phyloP scores from a whole-genome alignment of 2,888 invertebrate genomes.

The Machimus atricapillus region DNA sequence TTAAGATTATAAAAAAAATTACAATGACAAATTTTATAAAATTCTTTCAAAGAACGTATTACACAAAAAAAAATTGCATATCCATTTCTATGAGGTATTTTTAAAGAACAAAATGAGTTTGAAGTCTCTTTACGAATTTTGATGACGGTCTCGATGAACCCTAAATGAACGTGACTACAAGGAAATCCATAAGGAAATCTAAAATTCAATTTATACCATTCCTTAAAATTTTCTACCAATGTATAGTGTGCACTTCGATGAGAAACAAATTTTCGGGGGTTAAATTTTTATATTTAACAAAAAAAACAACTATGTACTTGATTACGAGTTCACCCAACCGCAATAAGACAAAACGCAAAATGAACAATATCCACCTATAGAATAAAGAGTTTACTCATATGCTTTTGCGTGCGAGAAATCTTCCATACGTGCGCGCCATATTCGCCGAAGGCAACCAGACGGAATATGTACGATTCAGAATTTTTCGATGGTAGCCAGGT shows the following conservation, averaged over 20 bases:
- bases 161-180: too few species aligned
- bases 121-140: too few species aligned
- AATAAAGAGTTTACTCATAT: neutral
- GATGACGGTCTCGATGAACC: too few species aligned
- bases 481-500: slow-evolving; percentile 9
- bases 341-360: slow-evolving; percentile 1
- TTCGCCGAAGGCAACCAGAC: neutral
- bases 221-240: too few species aligned
- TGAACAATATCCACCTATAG: neutral
- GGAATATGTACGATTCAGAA: neutral
- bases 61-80: too few species aligned
- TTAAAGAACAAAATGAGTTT: too few species aligned
- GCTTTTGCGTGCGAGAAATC: neutral
- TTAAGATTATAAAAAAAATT: too few species aligned
- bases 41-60: too few species aligned
- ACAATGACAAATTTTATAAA: too few species aligned
- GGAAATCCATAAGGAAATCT: too few species aligned
- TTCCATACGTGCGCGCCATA: neutral
- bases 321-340: neutral
- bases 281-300: neutral
- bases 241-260: neutral
- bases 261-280: neutral
- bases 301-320: neutral
- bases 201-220: too few species aligned
- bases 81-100: too few species aligned